Evolutionary conservation across 2,888 invertebrate species (phyloP).

Genomic region (Tenthredo livida): DNA sequence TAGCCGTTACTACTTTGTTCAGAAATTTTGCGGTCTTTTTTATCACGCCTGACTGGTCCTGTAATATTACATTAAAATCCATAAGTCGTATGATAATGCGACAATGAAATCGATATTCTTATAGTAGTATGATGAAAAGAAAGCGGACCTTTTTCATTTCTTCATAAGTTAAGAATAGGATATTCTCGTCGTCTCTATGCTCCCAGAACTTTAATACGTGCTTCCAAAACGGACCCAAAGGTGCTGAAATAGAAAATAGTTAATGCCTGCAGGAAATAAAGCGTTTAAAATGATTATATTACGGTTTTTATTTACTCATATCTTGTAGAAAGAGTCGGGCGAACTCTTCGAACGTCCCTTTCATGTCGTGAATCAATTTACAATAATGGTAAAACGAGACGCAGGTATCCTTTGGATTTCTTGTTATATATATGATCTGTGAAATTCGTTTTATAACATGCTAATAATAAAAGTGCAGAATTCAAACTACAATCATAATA

Average conservation of each 20-base stretch:
- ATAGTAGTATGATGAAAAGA: background rate
- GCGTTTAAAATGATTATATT: background rate
- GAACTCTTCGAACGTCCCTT: conserved; percentile 86
- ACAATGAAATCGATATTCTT: background rate
- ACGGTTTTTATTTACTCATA: conserved; percentile 79
- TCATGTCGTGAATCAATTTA: conserved; percentile 83
- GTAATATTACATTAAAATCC: conserved; percentile 50
- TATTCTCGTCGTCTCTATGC: conserved; percentile 78
- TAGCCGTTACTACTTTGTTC: conserved; percentile 83
- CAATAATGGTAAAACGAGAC: conserved; percentile 94
- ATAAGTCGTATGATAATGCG: conserved; percentile 1
- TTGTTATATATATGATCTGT: conserved; percentile 91
- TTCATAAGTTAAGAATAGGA: conserved; percentile 82
- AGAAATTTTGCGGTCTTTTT: conserved; percentile 87
- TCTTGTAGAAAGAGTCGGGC: conserved; percentile 87
- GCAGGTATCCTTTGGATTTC: conserved; percentile 94
- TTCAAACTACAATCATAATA: background rate
- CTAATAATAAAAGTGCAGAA: background rate
- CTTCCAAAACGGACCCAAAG: conserved; percentile 73
- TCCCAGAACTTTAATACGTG: conserved; percentile 79
- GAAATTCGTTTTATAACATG: background rate
- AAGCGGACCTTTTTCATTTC: conserved; percentile 79
- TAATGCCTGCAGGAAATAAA: conserved; percentile 74
- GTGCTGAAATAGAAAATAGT: conserved; percentile 64
- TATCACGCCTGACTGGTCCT: conserved; percentile 85